Evolutionary conservation across 2,113 vertebrate genomes (phyloP).

Genomic region (Chaetorhynchus papuensis): DNA sequence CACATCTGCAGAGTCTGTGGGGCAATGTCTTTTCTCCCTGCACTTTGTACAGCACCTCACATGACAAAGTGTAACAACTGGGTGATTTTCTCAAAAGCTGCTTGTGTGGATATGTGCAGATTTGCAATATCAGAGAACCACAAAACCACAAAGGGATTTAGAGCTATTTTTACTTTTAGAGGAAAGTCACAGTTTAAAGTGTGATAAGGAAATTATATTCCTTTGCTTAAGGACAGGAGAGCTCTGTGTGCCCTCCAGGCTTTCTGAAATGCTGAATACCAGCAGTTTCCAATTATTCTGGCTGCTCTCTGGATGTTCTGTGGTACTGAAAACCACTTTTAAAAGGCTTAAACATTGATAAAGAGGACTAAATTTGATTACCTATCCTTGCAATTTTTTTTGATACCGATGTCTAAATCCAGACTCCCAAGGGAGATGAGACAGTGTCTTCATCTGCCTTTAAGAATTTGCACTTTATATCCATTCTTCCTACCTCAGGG

Average conservation of each 20-base stretch:
- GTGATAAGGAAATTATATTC: slow-evolving; percentile 33
- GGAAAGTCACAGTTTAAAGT: slow-evolving; percentile 22
- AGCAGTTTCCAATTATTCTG: neutral
- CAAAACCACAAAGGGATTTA: slow-evolving; percentile 44
- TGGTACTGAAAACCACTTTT: neutral
- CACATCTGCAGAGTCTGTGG: neutral
- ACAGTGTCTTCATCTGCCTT: neutral
- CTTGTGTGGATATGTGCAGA: neutral
- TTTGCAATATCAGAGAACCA: slow-evolving; percentile 24
- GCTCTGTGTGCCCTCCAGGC: neutral
- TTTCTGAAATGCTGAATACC: slow-evolving; percentile 4
- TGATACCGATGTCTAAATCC: neutral
- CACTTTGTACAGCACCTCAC: neutral
- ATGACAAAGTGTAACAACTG: neutral
- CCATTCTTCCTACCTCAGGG: neutral
- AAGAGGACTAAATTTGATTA: neutral
- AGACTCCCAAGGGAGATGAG: neutral
- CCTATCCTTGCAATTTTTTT: neutral
- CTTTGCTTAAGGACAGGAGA: slow-evolving; percentile 27
- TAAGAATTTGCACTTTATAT: neutral
- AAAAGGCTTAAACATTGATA: neutral
- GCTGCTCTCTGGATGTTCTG: neutral
- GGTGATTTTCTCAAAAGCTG: slow-evolving; percentile 30
- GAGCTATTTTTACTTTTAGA: slow-evolving; percentile 25
- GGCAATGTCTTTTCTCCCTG: neutral